Percentiles rank a stretch among this genome's conserved stretches.
These are phyloP conservation scores for Apotomis betuletana DNA, from an alignment of 2,888 invertebrate genomes.

Conservation along the genomic window DNA sequence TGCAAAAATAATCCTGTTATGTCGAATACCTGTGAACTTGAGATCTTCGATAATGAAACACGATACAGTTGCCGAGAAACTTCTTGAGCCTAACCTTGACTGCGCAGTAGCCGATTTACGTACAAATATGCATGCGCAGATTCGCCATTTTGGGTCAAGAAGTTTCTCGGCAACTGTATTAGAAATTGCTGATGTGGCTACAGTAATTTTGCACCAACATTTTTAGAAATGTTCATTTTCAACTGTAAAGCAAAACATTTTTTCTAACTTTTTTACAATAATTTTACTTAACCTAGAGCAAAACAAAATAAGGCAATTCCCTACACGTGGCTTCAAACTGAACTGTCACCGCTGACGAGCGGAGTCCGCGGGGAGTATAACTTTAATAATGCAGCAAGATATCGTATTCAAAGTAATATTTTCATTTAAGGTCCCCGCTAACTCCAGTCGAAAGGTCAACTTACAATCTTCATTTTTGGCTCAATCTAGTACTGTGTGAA, in stretches of 20 bases:
- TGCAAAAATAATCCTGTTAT: too few species aligned
- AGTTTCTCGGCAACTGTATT: too few species aligned
- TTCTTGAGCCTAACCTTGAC: too few species aligned
- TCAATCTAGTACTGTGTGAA: conserved; percentile 67
- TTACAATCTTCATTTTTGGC: conserved; percentile 78
- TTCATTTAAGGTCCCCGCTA: conserved; percentile 57
- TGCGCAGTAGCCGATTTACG: too few species aligned
- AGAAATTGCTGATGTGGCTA: background rate
- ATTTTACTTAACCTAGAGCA: conserved; percentile 72
- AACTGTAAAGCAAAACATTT: conserved; percentile 63
- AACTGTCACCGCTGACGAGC: conserved; percentile 46
- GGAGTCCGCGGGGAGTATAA: conserved; percentile 54
- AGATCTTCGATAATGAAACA: background rate
- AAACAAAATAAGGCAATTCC: conserved; percentile 81
- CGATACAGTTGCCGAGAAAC: too few species aligned
- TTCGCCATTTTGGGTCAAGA: too few species aligned
- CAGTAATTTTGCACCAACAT: background rate
- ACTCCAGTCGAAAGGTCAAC: conserved; percentile 66
- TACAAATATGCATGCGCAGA: too few species aligned
- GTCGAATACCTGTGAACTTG: background rate
- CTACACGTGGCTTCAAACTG: conserved; percentile 64
- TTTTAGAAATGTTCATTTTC: conserved; percentile 44
- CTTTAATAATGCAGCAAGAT: conserved; percentile 53
- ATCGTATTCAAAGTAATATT: conserved; percentile 40
- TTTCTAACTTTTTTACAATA: conserved; percentile 42